A percentile compares a stretch with the other conserved stretches of the same genome.
These are phyloP conservation scores for Tupaia chinensis DNA, from an alignment of 2,113 vertebrate genomes.

Conservation along the genomic window DNA sequence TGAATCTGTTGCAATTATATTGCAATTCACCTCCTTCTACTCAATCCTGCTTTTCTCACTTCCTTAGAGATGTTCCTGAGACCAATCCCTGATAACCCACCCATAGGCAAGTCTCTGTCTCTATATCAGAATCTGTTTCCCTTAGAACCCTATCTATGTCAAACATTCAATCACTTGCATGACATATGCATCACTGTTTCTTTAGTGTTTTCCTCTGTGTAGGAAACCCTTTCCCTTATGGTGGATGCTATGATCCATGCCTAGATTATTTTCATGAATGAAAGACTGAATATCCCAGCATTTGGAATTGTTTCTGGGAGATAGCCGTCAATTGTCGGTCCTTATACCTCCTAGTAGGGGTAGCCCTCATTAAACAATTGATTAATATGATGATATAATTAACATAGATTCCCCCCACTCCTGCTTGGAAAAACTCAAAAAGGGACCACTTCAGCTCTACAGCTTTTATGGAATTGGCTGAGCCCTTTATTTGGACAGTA, in stretches of 20 bases:
- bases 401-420: background rate
- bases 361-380: background rate
- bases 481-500: background rate
- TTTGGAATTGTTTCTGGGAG: background rate
- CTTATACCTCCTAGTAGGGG: background rate
- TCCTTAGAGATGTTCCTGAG: background rate
- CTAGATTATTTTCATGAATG: background rate
- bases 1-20: background rate
- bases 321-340: background rate
- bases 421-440: constrained; percentile 25
- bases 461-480: background rate
- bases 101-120: background rate
- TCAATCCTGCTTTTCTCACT: background rate
- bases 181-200: background rate
- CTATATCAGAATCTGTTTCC: background rate
- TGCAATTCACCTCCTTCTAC: background rate
- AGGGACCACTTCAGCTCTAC: background rate
- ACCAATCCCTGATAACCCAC: background rate
- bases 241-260: background rate
- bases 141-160: background rate
- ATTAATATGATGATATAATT: background rate
- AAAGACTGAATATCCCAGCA: background rate
- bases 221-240: background rate
- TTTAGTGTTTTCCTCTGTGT: background rate
- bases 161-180: background rate